A percentile compares a stretch with the other conserved stretches of the same genome.
Evolutionary conservation across 2,113 vertebrate genomes (phyloP).

Genomic region (Brachypteracias leptosomus): DNA sequence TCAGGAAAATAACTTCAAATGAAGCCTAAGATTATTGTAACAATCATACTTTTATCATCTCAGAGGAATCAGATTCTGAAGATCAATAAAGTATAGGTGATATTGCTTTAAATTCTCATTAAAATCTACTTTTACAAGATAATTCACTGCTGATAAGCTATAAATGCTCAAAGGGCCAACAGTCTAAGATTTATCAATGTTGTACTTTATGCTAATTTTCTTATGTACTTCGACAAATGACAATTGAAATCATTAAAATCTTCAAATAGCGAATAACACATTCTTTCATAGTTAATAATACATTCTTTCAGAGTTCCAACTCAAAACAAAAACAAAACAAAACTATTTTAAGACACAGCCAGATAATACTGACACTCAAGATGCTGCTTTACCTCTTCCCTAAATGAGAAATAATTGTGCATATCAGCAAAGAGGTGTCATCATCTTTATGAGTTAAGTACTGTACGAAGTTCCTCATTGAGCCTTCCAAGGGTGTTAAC

Average conservation of each 20-base stretch:
- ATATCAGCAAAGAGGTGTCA: background rate
- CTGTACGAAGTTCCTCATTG: background rate
- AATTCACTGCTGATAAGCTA: background rate
- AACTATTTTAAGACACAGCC: background rate
- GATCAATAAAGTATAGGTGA: background rate
- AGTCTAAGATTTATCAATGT: background rate
- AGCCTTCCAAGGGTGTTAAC: conserved; percentile 49
- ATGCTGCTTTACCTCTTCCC: background rate
- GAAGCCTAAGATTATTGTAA: background rate
- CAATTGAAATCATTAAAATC: background rate
- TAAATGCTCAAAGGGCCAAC: background rate
- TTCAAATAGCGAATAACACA: background rate
- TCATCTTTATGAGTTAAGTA: background rate
- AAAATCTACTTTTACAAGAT: background rate
- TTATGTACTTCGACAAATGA: background rate
- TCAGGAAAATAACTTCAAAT: background rate
- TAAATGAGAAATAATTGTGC: conserved; percentile 39
- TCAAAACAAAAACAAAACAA: background rate
- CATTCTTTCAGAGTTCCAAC: background rate
- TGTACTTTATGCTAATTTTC: background rate
- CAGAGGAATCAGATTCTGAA: background rate
- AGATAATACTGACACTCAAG: background rate
- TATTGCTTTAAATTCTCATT: background rate
- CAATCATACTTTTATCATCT: background rate
- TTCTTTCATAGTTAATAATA: background rate